Conservation (phyloP, 2,888 invertebrate genomes). For the Cantharis lateralis region DNA sequence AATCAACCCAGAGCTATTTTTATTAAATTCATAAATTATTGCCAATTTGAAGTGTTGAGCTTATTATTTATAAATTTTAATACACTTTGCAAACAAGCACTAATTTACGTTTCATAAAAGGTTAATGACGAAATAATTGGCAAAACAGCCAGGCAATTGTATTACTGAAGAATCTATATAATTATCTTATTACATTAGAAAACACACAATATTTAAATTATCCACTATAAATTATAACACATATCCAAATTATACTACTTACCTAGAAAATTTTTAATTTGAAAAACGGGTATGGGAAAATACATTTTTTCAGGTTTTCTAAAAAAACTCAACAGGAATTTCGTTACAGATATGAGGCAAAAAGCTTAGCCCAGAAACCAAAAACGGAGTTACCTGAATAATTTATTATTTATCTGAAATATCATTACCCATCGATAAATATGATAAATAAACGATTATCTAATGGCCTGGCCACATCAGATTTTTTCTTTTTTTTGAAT, state of each 20-base stretch:
- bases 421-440: too few relatives aligned
- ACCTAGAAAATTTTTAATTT: not conserved
- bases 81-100: not conserved
- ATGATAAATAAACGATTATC: not conserved
- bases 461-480: not conserved
- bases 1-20: not conserved
- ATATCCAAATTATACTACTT: not conserved
- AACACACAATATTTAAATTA: not conserved
- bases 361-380: too few relatives aligned
- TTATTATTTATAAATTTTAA: not conserved
- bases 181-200: not conserved
- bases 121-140: slow-evolving; percentile 1
- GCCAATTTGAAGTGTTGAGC: not conserved
- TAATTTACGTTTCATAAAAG: not conserved
- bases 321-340: too few relatives aligned
- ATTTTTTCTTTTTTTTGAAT: not conserved
- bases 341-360: too few relatives aligned
- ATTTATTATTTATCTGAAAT: too few relatives aligned
- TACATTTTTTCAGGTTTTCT: not conserved
- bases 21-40: slow-evolving; percentile 1
- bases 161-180: not conserved
- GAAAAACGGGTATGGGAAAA: not conserved
- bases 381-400: not conserved
- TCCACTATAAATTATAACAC: not conserved
- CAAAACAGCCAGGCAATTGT: not conserved